Evolutionary conservation across 2,888 invertebrate species (phyloP).

Genomic region (Hyposoter didymator): DNA sequence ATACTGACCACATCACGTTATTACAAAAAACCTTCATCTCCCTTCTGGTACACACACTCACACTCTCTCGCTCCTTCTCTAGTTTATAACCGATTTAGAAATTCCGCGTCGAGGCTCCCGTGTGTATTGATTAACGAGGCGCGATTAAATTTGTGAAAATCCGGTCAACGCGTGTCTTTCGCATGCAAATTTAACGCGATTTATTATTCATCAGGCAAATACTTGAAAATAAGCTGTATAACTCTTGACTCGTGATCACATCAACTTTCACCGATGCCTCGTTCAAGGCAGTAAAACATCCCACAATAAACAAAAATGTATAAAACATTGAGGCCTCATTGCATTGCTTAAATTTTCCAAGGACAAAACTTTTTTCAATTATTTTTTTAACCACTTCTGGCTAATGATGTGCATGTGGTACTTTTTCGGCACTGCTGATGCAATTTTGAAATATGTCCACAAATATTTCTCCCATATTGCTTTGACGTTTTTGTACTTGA

Average conservation of each 20-base stretch:
- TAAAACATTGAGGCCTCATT: neutral
- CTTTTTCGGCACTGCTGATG: too few species aligned
- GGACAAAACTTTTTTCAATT: neutral
- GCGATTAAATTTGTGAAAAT: slow-evolving; percentile 18
- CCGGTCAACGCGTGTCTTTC: slow-evolving; percentile 23
- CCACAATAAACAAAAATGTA: neutral
- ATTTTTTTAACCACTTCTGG: too few species aligned
- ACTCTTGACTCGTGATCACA: neutral
- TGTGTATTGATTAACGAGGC: neutral
- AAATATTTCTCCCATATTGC: too few species aligned
- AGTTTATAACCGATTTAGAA: neutral
- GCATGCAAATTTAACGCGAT: slow-evolving; percentile 31
- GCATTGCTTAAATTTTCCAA: too few species aligned
- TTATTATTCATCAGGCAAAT: slow-evolving; percentile 44
- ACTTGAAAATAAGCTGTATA: neutral
- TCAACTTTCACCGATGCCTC: slow-evolving; percentile 36
- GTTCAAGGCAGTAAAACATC: neutral
- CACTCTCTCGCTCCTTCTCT: neutral
- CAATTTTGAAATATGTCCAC: too few species aligned
- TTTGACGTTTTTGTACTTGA: too few species aligned
- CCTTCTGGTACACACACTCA: too few species aligned
- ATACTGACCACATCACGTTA: slow-evolving; percentile 54
- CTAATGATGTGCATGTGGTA: too few species aligned
- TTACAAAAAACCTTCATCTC: neutral
- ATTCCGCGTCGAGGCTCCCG: neutral